Evolutionary conservation across 2,888 invertebrate genomes (phyloP).

Genomic region (Rhamphomyia laevipes): DNA sequence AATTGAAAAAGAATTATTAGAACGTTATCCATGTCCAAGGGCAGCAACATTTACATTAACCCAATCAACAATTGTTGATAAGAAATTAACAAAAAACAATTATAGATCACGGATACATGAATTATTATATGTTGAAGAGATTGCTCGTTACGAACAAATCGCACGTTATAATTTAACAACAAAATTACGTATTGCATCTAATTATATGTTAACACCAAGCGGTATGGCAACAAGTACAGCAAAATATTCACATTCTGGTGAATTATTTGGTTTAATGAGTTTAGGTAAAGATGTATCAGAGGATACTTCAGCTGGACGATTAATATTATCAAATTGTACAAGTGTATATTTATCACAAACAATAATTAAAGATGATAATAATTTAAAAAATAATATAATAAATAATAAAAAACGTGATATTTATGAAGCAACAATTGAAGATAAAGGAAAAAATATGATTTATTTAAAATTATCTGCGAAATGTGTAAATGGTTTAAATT

Average conservation of each 20-base stretch:
- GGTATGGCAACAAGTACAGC: conserved; percentile 58
- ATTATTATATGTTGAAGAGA: conserved; percentile 62
- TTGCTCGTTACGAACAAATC: conserved; percentile 57
- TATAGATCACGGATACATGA: conserved; percentile 65
- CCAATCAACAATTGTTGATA: conserved; percentile 53
- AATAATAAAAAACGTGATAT: conserved; percentile 40
- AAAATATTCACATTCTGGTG: conserved; percentile 64
- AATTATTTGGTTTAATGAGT: conserved; percentile 61
- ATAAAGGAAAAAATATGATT: conserved; percentile 67
- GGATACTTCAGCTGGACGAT: conserved; percentile 67
- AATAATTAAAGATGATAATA: conserved; percentile 12
- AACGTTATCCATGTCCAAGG: conserved; percentile 53
- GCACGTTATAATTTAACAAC: conserved; percentile 57
- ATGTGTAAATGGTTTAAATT: conserved; percentile 49
- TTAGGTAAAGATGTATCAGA: conserved; percentile 65
- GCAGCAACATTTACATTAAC: conserved; percentile 54
- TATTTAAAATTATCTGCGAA: conserved; percentile 57
- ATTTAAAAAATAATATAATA: conserved; percentile 6
- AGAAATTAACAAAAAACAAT: conserved; percentile 51
- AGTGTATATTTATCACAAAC: conserved; percentile 48
- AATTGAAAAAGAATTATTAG: conserved; percentile 43
- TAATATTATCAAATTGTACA: conserved; percentile 65
- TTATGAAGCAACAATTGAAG: conserved; percentile 66
- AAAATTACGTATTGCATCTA: conserved; percentile 48
- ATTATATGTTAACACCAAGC: conserved; percentile 56